A percentile compares a stretch with the other conserved stretches of the same genome.
These are phyloP conservation scores for Conger conger DNA, from an alignment of 2,113 vertebrate genomes.

Conservation along the genomic window DNA sequence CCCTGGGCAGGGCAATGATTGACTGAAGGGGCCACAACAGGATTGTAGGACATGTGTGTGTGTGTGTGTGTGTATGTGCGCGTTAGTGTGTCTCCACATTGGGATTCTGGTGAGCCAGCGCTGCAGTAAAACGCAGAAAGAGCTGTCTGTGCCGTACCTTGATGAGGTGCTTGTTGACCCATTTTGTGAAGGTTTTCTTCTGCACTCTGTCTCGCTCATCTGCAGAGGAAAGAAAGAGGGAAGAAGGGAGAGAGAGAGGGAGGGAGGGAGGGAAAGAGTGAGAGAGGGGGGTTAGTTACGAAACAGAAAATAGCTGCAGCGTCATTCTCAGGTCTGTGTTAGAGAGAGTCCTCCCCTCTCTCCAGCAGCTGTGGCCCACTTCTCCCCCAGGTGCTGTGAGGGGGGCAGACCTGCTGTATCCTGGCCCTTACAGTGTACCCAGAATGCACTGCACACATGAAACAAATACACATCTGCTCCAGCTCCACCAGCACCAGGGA, in stretches of 20 bases:
- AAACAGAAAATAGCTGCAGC: background rate
- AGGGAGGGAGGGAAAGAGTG: background rate
- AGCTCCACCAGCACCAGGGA: background rate
- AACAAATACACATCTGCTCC: background rate
- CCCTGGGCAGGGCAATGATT: too few species aligned
- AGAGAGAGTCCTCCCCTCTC: background rate
- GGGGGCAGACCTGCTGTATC: background rate
- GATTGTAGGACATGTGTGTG: too few species aligned
- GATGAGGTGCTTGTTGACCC: constrained; percentile 99
- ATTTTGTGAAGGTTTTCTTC: constrained; percentile 99
- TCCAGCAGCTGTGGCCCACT: background rate
- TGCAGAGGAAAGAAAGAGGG: constrained; percentile 48
- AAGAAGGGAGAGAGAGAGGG: background rate
- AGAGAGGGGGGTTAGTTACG: constrained; percentile 36
- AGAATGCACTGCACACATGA: background rate
- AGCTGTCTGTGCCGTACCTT: constrained; percentile 74
- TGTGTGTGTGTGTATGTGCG: background rate
- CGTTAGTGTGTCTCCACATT: background rate
- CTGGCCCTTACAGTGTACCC: background rate
- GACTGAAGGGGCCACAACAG: too few species aligned
- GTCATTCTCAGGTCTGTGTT: background rate
- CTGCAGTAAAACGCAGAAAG: background rate
- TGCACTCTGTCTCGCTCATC: constrained; percentile 98
- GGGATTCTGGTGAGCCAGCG: background rate
- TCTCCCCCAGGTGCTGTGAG: background rate